Conservation (phyloP, 2,888 invertebrate genomes). For the Helicoverpa assulta region DNA sequence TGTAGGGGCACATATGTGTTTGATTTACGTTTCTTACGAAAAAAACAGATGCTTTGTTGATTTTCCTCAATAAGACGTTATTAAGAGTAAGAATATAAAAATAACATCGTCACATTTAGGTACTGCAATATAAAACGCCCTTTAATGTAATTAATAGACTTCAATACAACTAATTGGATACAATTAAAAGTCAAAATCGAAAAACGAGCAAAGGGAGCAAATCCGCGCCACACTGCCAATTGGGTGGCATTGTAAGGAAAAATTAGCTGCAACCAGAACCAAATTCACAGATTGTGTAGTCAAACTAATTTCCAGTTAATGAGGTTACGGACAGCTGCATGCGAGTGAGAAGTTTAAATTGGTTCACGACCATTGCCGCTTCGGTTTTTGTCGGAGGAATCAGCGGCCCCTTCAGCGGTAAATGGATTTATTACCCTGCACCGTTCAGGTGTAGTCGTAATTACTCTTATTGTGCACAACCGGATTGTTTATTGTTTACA, state of each 20-base stretch:
- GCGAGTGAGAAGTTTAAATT: slow-evolving; percentile 84
- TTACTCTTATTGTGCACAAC: slow-evolving; percentile 82
- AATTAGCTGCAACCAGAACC: slow-evolving; percentile 37
- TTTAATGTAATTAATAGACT: neutral
- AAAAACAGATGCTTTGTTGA: too few species aligned
- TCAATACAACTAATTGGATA: neutral
- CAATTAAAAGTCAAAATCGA: slow-evolving; percentile 1
- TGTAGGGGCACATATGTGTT: slow-evolving; percentile 47
- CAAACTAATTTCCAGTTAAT: slow-evolving; percentile 78
- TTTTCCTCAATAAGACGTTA: too few species aligned
- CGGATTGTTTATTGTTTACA: slow-evolving; percentile 81
- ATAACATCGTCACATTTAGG: neutral
- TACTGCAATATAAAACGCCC: neutral
- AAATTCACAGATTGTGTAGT: slow-evolving; percentile 60
- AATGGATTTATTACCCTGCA: slow-evolving; percentile 85
- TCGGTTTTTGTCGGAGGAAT: slow-evolving; percentile 84
- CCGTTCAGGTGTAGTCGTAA: slow-evolving; percentile 82
- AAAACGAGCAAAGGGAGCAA: neutral
- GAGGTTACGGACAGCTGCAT: slow-evolving; percentile 78
- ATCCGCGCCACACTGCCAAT: slow-evolving; percentile 7
- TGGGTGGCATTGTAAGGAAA: slow-evolving; percentile 35
- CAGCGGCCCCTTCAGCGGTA: slow-evolving; percentile 83
- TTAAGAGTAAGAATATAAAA: neutral
- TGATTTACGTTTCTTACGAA: neutral
- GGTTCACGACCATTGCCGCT: slow-evolving; percentile 76